Evolutionary conservation across 2,797 vertebrate genomes (phyloP).

Genomic region (Muraenolepis orangiensis): DNA sequence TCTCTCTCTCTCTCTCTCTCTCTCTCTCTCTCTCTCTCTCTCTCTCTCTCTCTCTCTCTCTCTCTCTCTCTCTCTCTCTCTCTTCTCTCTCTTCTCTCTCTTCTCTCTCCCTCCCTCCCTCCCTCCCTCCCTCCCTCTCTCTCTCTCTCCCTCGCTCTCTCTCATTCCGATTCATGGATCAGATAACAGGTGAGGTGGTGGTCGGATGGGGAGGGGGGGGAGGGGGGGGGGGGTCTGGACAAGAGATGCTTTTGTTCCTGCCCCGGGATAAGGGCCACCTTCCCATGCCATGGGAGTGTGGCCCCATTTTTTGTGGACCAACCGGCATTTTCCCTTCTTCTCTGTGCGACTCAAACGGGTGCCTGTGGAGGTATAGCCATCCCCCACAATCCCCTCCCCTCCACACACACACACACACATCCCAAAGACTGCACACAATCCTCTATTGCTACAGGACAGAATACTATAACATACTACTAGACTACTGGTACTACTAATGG

Average conservation of each 20-base stretch:
- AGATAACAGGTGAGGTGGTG: conserved; percentile 7
- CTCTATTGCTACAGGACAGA: not conserved
- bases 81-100: too few species aligned
- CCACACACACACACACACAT: too few species aligned
- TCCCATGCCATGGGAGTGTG: conserved; percentile 48
- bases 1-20: conserved; percentile 2
- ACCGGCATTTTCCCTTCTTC: conserved; percentile 18
- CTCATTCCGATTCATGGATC: conserved; percentile 55
- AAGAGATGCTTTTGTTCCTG: conserved; percentile 68
- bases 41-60: not conserved
- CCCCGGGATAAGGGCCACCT: conserved; percentile 40
- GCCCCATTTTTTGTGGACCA: conserved; percentile 34
- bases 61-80: too few species aligned
- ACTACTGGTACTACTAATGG: not conserved
- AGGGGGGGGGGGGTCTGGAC: conserved; percentile 36
- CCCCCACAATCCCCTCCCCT: conserved; percentile 34
- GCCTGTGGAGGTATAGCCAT: conserved; percentile 52
- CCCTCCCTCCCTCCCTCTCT: conserved; percentile 17
- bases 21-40: conserved; percentile 22
- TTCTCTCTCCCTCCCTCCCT: not conserved
- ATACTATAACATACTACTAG: not conserved
- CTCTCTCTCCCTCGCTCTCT: conserved; percentile 27
- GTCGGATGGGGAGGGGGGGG: conserved; percentile 28
- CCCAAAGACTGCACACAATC: not conserved
- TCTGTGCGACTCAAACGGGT: conserved; percentile 40